Evolutionary conservation across 2,797 vertebrate species (phyloP).

Genomic region (Anisognathus igniventris): DNA sequence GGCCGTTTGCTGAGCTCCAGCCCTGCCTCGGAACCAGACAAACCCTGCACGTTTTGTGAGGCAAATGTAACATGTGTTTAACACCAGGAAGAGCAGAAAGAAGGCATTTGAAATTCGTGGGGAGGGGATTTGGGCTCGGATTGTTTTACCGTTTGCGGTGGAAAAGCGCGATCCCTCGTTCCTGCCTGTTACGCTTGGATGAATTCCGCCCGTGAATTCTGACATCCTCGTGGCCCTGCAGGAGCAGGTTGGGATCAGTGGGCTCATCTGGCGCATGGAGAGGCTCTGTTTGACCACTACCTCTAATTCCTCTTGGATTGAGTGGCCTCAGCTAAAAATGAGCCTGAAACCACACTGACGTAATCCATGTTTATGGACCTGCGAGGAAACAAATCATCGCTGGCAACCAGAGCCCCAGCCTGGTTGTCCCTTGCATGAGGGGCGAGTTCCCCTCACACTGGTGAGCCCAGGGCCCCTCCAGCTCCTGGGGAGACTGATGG

Average conservation of each 20-base stretch:
- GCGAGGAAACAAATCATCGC: not conserved
- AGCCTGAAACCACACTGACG: constrained; percentile 20
- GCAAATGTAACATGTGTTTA: constrained; percentile 4
- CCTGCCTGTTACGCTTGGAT: not conserved
- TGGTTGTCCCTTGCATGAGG: not conserved
- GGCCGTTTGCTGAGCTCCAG: not conserved
- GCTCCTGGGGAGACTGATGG: not conserved
- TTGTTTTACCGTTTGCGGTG: not conserved
- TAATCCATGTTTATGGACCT: constrained; percentile 3
- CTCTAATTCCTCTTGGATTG: not conserved
- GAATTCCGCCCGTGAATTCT: not conserved
- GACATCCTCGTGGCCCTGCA: not conserved
- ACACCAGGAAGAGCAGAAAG: constrained; percentile 20
- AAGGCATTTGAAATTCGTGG: not conserved
- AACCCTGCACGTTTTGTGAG: not conserved
- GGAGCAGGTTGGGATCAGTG: not conserved
- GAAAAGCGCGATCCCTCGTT: constrained; percentile 12
- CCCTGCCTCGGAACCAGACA: not conserved
- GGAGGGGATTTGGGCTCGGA: constrained; percentile 18
- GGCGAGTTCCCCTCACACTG: rapidly evolving
- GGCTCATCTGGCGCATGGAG: not conserved
- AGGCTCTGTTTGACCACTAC: not conserved
- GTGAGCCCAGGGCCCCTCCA: not conserved
- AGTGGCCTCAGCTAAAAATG: constrained; percentile 11
- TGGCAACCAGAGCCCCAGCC: not conserved